Evolutionary conservation across 1,140 invertebrate genomes (phyloP).

Genomic region (Bombyx mandarina): DNA sequence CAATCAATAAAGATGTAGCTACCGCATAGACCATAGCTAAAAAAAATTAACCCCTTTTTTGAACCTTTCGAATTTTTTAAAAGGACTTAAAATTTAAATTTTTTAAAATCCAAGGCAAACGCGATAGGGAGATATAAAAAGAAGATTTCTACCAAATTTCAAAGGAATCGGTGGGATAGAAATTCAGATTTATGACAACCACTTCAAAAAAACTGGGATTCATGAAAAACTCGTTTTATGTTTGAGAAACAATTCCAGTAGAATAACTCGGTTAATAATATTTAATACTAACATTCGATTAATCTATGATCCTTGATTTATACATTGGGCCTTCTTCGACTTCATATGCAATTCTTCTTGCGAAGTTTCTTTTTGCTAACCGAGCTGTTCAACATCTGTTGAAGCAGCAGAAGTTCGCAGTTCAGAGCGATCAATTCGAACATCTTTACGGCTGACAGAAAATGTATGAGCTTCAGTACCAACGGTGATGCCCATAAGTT

Average conservation of each 20-base stretch:
- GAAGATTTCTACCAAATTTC: slow-evolving; percentile 1
- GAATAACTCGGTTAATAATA: neutral
- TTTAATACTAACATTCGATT: slow-evolving; percentile 2
- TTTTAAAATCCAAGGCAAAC: neutral
- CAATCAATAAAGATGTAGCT: slow-evolving; percentile 1
- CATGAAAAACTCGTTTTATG: too few species aligned
- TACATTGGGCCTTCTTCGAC: slow-evolving; percentile 4
- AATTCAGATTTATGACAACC: neutral
- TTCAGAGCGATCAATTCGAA: slow-evolving; percentile 1
- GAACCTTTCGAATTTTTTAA: slow-evolving; percentile 2
- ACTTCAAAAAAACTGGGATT: too few species aligned
- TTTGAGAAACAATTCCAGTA: too few species aligned
- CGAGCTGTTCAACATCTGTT: slow-evolving; percentile 3
- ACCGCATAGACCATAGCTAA: neutral
- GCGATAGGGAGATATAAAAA: neutral
- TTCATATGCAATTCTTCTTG: neutral
- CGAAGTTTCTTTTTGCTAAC: neutral
- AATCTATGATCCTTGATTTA: slow-evolving; percentile 1
- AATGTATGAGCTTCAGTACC: neutral
- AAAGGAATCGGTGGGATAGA: slow-evolving; percentile 5
- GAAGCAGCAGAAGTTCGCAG: neutral
- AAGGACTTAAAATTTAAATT: slow-evolving; percentile 2
- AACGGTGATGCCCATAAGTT: slow-evolving; percentile 1
- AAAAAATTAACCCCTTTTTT: slow-evolving; percentile 1
- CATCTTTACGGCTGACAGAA: neutral